These are phyloP conservation scores for Dromococcyx pavoninus DNA, from an alignment of 2,797 vertebrate species.

Conservation along the genomic window DNA sequence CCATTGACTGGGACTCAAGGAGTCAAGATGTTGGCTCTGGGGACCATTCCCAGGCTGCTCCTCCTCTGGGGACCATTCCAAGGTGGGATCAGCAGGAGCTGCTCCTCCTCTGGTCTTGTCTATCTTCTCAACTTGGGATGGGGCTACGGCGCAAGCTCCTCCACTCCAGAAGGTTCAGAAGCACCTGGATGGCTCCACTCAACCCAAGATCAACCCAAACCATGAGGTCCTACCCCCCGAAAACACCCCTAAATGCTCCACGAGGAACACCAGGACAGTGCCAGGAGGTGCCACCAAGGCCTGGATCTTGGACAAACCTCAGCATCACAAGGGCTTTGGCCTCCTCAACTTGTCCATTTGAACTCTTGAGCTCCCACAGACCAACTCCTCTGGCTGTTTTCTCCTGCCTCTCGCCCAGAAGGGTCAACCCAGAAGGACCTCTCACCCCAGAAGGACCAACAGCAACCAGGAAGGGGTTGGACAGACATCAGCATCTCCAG, in stretches of 20 bases:
- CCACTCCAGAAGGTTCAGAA: background rate
- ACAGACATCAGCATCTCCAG: background rate
- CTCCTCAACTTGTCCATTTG: background rate
- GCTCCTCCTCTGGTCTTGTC: background rate
- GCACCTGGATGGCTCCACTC: background rate
- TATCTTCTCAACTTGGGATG: background rate
- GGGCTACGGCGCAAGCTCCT: background rate
- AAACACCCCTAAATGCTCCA: background rate
- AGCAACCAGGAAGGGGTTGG: background rate
- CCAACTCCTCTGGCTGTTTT: background rate
- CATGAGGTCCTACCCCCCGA: too few species aligned
- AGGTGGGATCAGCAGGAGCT: background rate
- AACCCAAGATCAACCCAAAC: background rate
- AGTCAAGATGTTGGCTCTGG: fast-evolving
- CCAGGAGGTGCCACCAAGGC: background rate
- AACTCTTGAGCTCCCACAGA: background rate
- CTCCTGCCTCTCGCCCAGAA: background rate
- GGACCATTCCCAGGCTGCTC: background rate
- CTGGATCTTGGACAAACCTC: background rate
- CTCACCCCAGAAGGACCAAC: too few species aligned
- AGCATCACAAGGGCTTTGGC: too few species aligned
- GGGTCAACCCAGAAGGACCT: too few species aligned
- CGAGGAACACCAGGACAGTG: background rate
- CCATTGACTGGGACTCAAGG: too few species aligned
- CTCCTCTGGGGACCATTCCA: background rate